Evolutionary conservation across 30 jellyfish, hydroid and myxozoan species (phyloP), one percentile per base, ranked within the genome.

Genomic region (Aurelia coerulea): DNA sequence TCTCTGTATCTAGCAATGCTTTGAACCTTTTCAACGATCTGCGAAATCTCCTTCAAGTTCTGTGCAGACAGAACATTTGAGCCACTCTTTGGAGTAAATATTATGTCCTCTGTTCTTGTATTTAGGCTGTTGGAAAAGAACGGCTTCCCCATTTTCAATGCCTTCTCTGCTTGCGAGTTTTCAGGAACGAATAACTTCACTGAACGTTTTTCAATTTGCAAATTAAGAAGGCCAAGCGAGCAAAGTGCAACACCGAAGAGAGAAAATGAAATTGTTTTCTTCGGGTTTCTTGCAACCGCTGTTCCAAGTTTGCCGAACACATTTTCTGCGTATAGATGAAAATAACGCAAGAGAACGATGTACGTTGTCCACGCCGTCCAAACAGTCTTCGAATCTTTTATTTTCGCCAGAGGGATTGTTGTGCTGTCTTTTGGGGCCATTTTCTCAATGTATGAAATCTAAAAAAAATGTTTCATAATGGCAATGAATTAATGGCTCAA

Each of bases 111-210:
- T 33, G 42, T 54, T 39, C 93, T 41, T 11, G 81, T n/a, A 51
- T 84, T 84, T 50, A 84, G 37, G 32, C 54, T 17, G 19, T 59
- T 84, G 13, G 60, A 34, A 60, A 84, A 84, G 70, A 7, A 84
- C 17, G 88, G 88, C 23, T 63, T 84, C 51, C 81, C 93, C 7
- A 4, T 46, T 58, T 73, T 76, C 13, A 84, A 54, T 34, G 93
- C 88, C 4, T 71, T n/a, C 14, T 49, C 72, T 9, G 93, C 62
- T 23, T 56, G 88, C 34, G 86, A 68, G 73, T 84, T 84, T 84
- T 84, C 74, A 50, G 93, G 93, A 41, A 84, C 88, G 52, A 71
- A 74, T 4, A 84, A 67, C 66, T 74, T 58, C 8, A 11, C 56
- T 10, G 87, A 10, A 31, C 81, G 62, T 10, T 39, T 32, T 46